Conservation (phyloP, 1,140 invertebrate species). For the Dreissena rostriformis region DNA sequence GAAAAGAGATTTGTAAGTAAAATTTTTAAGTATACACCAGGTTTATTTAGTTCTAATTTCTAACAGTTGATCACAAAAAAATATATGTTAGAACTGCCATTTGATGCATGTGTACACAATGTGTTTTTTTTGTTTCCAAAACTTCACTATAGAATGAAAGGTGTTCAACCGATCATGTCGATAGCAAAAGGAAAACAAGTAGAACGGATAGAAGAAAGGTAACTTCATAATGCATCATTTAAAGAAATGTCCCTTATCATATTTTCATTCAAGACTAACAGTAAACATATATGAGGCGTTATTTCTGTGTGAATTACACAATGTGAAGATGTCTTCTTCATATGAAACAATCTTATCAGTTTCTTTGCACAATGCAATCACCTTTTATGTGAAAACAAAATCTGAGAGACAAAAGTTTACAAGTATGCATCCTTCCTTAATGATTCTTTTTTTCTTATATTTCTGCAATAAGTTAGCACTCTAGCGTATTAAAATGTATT, state of each 20-base stretch:
- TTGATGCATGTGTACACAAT: background rate
- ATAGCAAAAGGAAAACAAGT: constrained; percentile 56
- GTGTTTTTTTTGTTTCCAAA: constrained; percentile 14
- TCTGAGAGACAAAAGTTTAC: background rate
- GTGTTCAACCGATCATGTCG: constrained; percentile 47
- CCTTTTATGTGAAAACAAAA: background rate
- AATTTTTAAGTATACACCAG: no score
- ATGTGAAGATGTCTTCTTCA: background rate
- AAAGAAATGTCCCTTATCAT: no score
- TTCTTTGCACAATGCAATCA: no score
- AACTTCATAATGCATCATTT: background rate
- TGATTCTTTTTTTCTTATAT: background rate
- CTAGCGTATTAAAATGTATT: background rate
- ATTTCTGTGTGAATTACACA: background rate
- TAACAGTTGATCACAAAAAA: background rate
- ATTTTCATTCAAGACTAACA: no score
- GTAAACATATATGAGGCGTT: no score
- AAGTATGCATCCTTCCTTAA: background rate
- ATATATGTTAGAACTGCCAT: background rate
- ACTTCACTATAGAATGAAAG: constrained; percentile 30
- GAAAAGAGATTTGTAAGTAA: no score
- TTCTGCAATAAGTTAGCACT: background rate
- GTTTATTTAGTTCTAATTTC: no score
- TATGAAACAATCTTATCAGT: no score
- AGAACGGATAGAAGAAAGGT: constrained; percentile 50